Evolutionary conservation across 2,888 invertebrate genomes (phyloP), one percentile per base, ranked within the genome.

Genomic region (Phania funesta): DNA sequence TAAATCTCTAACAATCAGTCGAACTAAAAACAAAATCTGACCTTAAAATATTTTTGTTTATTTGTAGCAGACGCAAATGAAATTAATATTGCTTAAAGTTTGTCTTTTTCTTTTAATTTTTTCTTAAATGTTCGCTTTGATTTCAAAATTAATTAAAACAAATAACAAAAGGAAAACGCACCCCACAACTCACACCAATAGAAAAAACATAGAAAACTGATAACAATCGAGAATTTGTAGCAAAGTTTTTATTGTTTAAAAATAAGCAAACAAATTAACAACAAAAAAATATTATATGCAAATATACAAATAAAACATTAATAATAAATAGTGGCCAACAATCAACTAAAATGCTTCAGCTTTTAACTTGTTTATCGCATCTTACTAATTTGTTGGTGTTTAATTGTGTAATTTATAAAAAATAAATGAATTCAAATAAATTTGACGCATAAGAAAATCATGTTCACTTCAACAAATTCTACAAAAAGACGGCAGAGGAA

Each of bases 401-500:
- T 18, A 20, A 24, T 38, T 26, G 35, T 9, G 3, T 16, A n/a
- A 29, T 26, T 8, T 56, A n/a, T 16, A 24, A 38, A 38, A n/a
- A 8, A 41, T 3, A 52, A 71, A 41, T 32, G 18, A 58, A 56
- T 44, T 18, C 38, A 44, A 46, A 41, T 29, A 32, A 67, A 41
- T 29, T 18, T 44, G 4, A 9, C 13, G 48, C 2, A 46, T 16
- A 35, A 24, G 0, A 6, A 13, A 58, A 84, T 44, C 5, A 89
- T 89, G 89, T 88, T 86, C 83, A 83, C 88, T 35, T 87, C 88
- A 6, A 76, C 87, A 3, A 84, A 84, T 58, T 65, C 64, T 56
- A 75, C 85, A 13, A 80, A 76, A 71, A 82, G 83, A 32, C 86
- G 86, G 22, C 84, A 83, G 29, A 83, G 78, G 26, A 70, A 85